Conservation (phyloP, 1,140 invertebrate genomes). For the Drosophila tani region DNA sequence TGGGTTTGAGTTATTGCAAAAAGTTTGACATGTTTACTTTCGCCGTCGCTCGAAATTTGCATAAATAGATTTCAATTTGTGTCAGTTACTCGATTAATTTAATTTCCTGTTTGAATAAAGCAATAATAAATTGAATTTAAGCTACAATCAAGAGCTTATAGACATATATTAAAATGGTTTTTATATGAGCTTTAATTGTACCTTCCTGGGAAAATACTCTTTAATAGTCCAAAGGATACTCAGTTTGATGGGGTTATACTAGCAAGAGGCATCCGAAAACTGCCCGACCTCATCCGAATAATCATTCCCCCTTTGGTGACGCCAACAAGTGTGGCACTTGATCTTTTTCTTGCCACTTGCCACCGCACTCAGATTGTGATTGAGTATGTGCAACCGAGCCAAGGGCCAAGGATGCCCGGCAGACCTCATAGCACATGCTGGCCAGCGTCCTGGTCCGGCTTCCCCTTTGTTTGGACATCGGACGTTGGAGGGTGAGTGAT, state of each 20-base stretch:
- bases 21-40: conserved; percentile 4
- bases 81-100: conserved; percentile 11
- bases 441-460: conserved; percentile 11
- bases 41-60: not conserved
- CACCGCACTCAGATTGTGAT: conserved; percentile 54
- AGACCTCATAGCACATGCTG: conserved; percentile 17
- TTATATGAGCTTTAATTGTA: too few relatives aligned
- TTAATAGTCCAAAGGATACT: not conserved
- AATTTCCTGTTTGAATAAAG: not conserved
- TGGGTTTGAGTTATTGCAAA: not conserved
- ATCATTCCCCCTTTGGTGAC: conserved; percentile 61
- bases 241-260: not conserved
- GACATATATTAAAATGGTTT: too few relatives aligned
- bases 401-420: conserved; percentile 7
- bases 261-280: not conserved
- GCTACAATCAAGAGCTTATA: too few relatives aligned
- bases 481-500: conserved; percentile 24
- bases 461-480: conserved; percentile 29
- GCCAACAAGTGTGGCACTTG: conserved; percentile 80
- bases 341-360: conserved; percentile 72
- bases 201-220: too few relatives aligned
- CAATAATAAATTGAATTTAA: conserved; percentile 1
- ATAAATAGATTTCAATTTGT: conserved; percentile 1
- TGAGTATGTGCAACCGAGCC: conserved; percentile 59
- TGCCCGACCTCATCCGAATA: conserved; percentile 18